Percentiles rank a stretch among this genome's conserved stretches.
These are phyloP conservation scores for Drosophila gaucha DNA, from an alignment of 2,888 invertebrate species.

Conservation along the genomic window DNA sequence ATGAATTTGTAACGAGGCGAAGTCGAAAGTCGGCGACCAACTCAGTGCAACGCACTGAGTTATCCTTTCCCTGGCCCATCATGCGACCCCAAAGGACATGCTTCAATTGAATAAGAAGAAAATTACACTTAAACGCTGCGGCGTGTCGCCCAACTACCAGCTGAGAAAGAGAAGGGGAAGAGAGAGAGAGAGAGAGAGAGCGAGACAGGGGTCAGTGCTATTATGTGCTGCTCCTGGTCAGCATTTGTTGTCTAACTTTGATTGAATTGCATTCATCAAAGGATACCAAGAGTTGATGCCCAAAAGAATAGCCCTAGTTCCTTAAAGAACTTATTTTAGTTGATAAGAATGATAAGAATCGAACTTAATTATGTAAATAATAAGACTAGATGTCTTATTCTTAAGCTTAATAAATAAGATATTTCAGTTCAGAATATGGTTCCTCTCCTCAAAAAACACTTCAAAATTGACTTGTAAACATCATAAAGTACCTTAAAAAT, in stretches of 20 bases:
- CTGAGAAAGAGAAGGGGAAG: neutral
- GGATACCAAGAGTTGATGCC: slow-evolving; percentile 4
- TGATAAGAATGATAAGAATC: neutral
- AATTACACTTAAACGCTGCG: slow-evolving; percentile 81
- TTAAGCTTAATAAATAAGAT: no score
- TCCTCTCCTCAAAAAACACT: no score
- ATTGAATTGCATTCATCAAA: slow-evolving; percentile 59
- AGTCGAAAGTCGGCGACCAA: slow-evolving; percentile 32
- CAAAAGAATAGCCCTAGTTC: neutral
- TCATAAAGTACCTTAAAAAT: no score
- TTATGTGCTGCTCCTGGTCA: slow-evolving; percentile 43
- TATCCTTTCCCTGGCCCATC: slow-evolving; percentile 39
- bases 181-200: neutral
- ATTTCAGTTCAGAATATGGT: no score
- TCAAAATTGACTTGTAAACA: no score
- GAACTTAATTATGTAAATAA: no score
- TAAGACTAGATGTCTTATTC: no score
- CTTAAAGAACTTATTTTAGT: no score
- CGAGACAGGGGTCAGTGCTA: neutral
- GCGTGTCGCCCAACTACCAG: slow-evolving; percentile 63
- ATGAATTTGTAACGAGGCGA: slow-evolving; percentile 77
- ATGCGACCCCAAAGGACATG: slow-evolving; percentile 72
- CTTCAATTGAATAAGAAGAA: slow-evolving; percentile 82
- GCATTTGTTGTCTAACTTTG: slow-evolving; percentile 50
- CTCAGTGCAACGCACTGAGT: slow-evolving; percentile 68